Base-by-base conservation (phyloP, 2,797 vertebrate species). In the Hafferia zeledoni region DNA sequence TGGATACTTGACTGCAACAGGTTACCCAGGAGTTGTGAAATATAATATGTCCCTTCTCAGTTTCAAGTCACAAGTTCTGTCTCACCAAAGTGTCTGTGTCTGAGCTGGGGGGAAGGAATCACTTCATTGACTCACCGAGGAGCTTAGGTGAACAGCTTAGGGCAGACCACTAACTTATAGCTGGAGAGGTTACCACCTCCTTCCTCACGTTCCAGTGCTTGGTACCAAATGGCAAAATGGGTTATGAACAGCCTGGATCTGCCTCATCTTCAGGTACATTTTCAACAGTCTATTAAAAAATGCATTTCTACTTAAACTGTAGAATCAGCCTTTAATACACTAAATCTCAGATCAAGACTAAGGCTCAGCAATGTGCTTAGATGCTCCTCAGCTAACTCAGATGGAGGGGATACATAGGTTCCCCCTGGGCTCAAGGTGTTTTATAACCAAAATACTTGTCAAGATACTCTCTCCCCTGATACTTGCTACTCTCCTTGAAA, bases 291-390 rank as follows among this genome's bases (percentile, higher is more conserved):
- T 27, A 24, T 57, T 78, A 33, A 90, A 83, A 91, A 64, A 39
- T 12, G 0, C 4, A 37, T 81, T 87, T 89, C 27, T 35, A 39
- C 1, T 37, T 87, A 30, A 64, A 64, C 44, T 9, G 5, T 17
- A 53, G 50, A 35, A 57, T 46, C 23, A 44, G 11, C 25, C 39
- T 33, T 22, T 77, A 74, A 31, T 11, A 39, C 13, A 31, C 3
- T n/a, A 23, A 15, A 43, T 82, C 64, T 43, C 27, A 70, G n/a
- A 89, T 41, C 56, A 81, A 57, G 30, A 55, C 18, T 39, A n/a
- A 64, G 46, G 12, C n/a, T 61, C 17, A 83, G 30, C 0, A 0
- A 0, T 16, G 10, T 65, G n/a, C 35, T 76, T 49, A 4, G 31
- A 30, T 41, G 14, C 30, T 47, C 25, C n/a, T 65, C 17, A 39